Conservation (phyloP, 2,113 vertebrate species). For the Seriola dumerili region DNA sequence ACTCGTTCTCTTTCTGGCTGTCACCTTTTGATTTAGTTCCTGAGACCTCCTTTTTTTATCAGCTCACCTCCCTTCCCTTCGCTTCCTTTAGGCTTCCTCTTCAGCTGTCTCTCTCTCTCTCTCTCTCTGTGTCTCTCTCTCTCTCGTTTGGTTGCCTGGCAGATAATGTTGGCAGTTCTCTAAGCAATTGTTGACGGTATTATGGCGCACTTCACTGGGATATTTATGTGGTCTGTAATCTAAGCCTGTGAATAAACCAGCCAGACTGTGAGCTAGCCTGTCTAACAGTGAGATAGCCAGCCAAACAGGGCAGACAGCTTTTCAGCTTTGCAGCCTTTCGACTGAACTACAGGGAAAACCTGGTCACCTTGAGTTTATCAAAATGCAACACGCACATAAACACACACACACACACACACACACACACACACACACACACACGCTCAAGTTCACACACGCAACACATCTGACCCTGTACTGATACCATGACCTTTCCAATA, state of each 20-base stretch:
- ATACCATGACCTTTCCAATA: conserved; percentile 33
- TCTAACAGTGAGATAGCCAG: conserved; percentile 4
- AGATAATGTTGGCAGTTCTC: conserved; percentile 46
- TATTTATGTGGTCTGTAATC: conserved; percentile 62
- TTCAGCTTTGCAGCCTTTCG: conserved; percentile 18
- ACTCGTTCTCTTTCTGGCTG: conserved; percentile 31
- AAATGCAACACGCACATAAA: conserved; percentile 13
- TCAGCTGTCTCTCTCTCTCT: no score
- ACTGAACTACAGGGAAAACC: conserved; percentile 23
- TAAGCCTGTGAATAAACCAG: conserved; percentile 56
- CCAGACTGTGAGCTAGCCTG: conserved; percentile 34
- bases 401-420: not conserved
- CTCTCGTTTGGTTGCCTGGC: conserved; percentile 25
- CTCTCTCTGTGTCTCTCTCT: not conserved
- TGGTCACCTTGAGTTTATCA: conserved; percentile 39
- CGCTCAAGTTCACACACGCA: not conserved
- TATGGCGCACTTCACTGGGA: conserved; percentile 54
- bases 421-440: conserved; percentile 6
- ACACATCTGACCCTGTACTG: conserved; percentile 11
- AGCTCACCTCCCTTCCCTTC: conserved; percentile 9
- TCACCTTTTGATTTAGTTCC: conserved; percentile 63
- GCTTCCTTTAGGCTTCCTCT: conserved; percentile 2
- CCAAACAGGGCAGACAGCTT: conserved; percentile 22
- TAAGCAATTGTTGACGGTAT: conserved; percentile 63
- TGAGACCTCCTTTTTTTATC: conserved; percentile 21